Evolutionary conservation across 2,113 vertebrate genomes (phyloP).

Genomic region (Embiotoca jacksoni): DNA sequence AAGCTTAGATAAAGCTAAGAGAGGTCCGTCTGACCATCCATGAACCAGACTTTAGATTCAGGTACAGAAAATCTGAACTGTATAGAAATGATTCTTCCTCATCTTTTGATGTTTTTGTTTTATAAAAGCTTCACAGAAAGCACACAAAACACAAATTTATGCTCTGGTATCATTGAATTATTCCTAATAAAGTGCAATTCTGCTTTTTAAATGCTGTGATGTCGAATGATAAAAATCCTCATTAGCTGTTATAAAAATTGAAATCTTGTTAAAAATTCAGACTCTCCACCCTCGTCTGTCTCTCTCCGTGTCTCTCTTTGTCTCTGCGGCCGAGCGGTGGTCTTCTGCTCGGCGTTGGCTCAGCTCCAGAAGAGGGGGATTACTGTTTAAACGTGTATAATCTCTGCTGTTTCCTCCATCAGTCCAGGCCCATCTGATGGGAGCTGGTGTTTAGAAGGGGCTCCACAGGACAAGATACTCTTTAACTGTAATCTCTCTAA

Average conservation of each 20-base stretch:
- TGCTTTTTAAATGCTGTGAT: background rate
- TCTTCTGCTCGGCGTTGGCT: conserved; percentile 71
- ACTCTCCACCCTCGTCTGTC: background rate
- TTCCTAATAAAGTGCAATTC: background rate
- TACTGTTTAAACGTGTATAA: conserved; percentile 79
- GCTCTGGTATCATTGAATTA: background rate
- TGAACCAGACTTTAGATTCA: too few relatives aligned
- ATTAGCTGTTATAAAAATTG: background rate
- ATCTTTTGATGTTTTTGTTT: background rate
- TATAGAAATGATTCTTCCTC: background rate
- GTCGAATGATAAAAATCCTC: background rate
- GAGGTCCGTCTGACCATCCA: too few relatives aligned
- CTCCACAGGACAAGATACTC: conserved; percentile 72
- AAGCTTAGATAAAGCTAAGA: too few relatives aligned
- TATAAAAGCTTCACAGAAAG: background rate
- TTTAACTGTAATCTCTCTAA: conserved; percentile 79
- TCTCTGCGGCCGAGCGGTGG: conserved; percentile 43
- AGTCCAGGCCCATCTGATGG: conserved; percentile 70
- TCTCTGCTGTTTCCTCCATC: conserved; percentile 80
- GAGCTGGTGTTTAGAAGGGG: conserved; percentile 75
- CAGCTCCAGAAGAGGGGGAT: conserved; percentile 74
- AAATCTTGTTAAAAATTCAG: background rate
- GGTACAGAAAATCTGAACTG: too few relatives aligned
- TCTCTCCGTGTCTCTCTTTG: conserved; percentile 5
- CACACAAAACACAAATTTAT: too few relatives aligned